Percentiles rank a stretch among this genome's conserved stretches.
These are phyloP conservation scores for Strigamia crassipes DNA, from an alignment of 2,888 invertebrate genomes.

Conservation along the genomic window DNA sequence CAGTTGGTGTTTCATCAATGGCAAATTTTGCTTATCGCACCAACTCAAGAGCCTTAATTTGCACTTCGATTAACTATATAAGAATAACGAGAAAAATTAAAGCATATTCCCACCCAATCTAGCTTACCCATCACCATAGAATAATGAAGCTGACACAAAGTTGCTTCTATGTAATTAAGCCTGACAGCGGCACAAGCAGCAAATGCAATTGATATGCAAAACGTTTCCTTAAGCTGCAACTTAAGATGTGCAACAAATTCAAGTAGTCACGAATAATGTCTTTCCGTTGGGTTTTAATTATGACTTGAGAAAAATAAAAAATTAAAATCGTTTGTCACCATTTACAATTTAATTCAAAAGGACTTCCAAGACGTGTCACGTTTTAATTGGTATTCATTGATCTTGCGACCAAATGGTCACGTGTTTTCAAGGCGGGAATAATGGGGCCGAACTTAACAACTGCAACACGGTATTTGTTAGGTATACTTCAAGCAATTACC, in stretches of 20 bases:
- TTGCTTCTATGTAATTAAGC: conserved; percentile 29
- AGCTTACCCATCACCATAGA: not conserved
- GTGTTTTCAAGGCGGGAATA: no score
- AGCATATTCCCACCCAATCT: conserved; percentile 17
- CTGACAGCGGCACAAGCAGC: conserved; percentile 27
- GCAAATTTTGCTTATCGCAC: not conserved
- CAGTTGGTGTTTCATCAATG: not conserved
- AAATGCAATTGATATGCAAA: conserved; percentile 28
- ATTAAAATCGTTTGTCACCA: not conserved
- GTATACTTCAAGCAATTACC: no score
- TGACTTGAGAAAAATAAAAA: not conserved
- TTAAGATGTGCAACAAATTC: not conserved
- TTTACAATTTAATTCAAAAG: not conserved
- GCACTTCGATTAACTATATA: conserved; percentile 31
- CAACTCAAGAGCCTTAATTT: conserved; percentile 22
- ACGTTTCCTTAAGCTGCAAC: conserved; percentile 37
- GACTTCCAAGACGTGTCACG: no score
- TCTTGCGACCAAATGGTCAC: no score
- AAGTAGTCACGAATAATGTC: not conserved
- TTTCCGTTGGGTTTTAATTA: not conserved
- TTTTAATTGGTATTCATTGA: no score
- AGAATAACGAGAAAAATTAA: conserved; percentile 19
- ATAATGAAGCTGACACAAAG: conserved; percentile 37
- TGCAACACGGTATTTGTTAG: no score
- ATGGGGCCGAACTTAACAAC: no score